Evolutionary conservation across 1,140 invertebrate genomes (phyloP), one percentile per base, ranked within the genome.

Genomic region (Drosophila takahashii): DNA sequence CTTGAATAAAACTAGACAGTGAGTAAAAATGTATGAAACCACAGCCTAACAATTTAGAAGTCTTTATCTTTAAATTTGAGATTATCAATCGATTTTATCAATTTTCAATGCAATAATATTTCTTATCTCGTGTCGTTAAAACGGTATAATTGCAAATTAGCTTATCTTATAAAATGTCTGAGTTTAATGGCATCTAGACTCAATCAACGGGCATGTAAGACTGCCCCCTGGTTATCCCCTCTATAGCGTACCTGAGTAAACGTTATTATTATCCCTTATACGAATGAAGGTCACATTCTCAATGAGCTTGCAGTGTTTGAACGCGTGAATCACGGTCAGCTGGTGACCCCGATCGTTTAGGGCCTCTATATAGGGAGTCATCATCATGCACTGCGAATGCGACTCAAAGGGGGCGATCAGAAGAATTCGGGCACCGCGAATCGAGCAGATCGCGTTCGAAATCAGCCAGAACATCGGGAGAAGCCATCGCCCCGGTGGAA

Each of bases 301-400:
- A 0, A 73, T 8, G 0, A n/a, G 11, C 0, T 52, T 13, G 47
- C 83, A 87, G 2, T 70, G 22, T 3, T 47, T 1, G 22, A 44
- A 73, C 1, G 71, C 56, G 48, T 79, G 83, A n/a, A 87, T 70
- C 2, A 87, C 15, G 0, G 84, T 83, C 27, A 87, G 2, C 11
- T 89, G 29, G 72, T 87, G 84, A 10, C 79, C 79, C 34, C 61
- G 77, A 13, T 77, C 36, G 0, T 51, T 32, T n/a, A 85, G 39
- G 4, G 51, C 76, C 16, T 59, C n/a, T 6, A 83, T 8, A 36
- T 73, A 83, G 1, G 77, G 79, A 3, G 60, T 64, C 32, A 83
- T 16, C 4, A 85, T 16, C 8, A 44, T 39, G 7, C 79, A 84
- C 58, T 84, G 79, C 0, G 81, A 81, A 0, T 27, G n/a, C 18